Evolutionary conservation across 2,113 vertebrate genomes (phyloP).

Genomic region (Sorex fumeus): DNA sequence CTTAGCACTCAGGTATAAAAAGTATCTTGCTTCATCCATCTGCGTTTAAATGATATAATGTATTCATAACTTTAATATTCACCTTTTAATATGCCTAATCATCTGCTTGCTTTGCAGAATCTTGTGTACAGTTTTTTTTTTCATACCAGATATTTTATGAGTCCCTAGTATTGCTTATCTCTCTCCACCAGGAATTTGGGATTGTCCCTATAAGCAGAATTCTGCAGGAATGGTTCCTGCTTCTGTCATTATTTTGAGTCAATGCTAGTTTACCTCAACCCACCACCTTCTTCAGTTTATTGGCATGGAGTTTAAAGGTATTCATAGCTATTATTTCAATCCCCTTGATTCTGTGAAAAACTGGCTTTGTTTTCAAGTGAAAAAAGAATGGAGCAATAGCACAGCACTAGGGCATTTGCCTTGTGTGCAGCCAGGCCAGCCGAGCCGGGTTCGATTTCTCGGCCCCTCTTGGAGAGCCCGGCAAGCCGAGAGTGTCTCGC

Average conservation of each 20-base stretch:
- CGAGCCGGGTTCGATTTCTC: too few relatives aligned
- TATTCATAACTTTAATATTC: neutral
- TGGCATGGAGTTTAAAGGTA: neutral
- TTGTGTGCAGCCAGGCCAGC: too few relatives aligned
- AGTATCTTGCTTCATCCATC: neutral
- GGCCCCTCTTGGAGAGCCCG: too few relatives aligned
- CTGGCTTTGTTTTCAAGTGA: neutral
- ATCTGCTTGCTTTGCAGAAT: neutral
- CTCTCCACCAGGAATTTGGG: neutral
- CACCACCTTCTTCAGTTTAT: neutral
- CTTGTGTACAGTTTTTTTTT: neutral
- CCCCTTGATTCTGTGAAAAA: neutral
- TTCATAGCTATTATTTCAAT: neutral
- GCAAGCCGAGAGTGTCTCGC: too few relatives aligned
- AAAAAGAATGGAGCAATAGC: neutral
- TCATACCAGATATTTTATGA: neutral
- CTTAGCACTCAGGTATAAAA: neutral
- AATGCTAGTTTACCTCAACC: neutral
- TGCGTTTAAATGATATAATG: neutral
- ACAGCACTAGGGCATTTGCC: too few relatives aligned
- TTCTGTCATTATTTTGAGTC: neutral
- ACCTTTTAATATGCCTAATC: neutral
- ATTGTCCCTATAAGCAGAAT: too few relatives aligned
- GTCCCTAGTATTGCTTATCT: neutral
- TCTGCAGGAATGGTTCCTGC: neutral